Evolutionary conservation across 2,888 invertebrate genomes (phyloP), one percentile per base, ranked within the genome.

Genomic region (Carpatolechia fugitivella): DNA sequence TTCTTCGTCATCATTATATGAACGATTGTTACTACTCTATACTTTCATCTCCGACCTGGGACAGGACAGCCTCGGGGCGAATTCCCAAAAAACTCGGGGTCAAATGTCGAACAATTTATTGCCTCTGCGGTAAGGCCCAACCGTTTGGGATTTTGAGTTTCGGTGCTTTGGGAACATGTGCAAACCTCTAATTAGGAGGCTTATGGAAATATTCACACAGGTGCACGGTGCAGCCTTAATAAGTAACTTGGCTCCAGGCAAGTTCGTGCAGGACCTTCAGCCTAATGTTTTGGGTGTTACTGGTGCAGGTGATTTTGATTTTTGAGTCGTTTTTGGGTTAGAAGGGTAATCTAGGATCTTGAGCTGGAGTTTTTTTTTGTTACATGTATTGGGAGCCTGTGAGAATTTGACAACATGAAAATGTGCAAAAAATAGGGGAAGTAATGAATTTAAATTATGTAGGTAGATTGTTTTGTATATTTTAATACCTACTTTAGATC

Each of bases 51-150:
- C 60, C 62, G 64, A 61, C 66, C 67, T 58, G 68, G 71, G 70
- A 68, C 77, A 77, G 74, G 75, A 74, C 72, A 72, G 82, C 87
- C 83, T 60, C 75, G 81, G 78, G 90, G 89, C 84, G 71, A 84
- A 85, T 82, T 82, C 84, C 82, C 78, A 84, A 90, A 85, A 81
- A 84, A 80, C 72, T 74, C 62, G 76, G 76, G 90, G 90, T 90
- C 90, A 90, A 89, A 90, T 83, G 90, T 90, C 90, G 90, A 90
- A 82, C 79, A 86, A 90, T 90, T 90, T 90, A 90, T 90, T 80
- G 87, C 87, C 87, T 80, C 87, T 72, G 79, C 87, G 82, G 85
- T 83, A 77, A 75, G 69, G 74, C 81, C 75, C 80, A 83, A 83
- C 85, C 80, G 83, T 82, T 82, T 82, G 80, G 80, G 74, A 69